These are phyloP conservation scores for Dasyurus viverrinus DNA, from an alignment of 2,113 vertebrate genomes.

Conservation along the genomic window DNA sequence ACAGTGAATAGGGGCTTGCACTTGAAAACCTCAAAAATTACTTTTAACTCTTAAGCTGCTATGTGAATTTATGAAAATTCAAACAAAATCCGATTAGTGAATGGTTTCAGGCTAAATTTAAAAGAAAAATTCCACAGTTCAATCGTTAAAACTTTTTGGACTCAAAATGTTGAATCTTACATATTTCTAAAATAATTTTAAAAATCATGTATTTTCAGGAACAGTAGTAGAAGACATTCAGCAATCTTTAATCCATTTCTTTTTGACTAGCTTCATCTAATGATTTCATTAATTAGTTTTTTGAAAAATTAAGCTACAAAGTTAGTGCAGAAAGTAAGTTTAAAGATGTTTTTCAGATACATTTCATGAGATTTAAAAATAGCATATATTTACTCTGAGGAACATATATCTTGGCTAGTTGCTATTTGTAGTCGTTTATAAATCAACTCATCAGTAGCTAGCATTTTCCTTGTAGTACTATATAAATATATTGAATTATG, in stretches of 20 bases:
- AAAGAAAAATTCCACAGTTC: background rate
- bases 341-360: background rate
- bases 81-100: background rate
- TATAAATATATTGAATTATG: background rate
- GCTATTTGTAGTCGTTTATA: background rate
- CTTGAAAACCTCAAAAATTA: background rate
- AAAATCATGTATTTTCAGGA: conserved; percentile 16
- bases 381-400: background rate
- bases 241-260: background rate
- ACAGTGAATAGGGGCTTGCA: background rate
- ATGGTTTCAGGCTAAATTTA: conserved; percentile 14
- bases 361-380: background rate
- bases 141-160: conserved; percentile 33
- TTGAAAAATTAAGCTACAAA: background rate
- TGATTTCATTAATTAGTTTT: background rate
- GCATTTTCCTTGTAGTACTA: background rate
- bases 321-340: conserved; percentile 12
- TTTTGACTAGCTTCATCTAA: background rate
- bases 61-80: background rate
- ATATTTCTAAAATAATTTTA: conserved; percentile 7
- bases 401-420: background rate
- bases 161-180: conserved; percentile 39
- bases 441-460: background rate
- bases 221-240: conserved; percentile 1
- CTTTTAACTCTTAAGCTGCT: background rate